Evolutionary conservation across 2,797 vertebrate species (phyloP).

Genomic region (Pygocentrus nattereri): DNA sequence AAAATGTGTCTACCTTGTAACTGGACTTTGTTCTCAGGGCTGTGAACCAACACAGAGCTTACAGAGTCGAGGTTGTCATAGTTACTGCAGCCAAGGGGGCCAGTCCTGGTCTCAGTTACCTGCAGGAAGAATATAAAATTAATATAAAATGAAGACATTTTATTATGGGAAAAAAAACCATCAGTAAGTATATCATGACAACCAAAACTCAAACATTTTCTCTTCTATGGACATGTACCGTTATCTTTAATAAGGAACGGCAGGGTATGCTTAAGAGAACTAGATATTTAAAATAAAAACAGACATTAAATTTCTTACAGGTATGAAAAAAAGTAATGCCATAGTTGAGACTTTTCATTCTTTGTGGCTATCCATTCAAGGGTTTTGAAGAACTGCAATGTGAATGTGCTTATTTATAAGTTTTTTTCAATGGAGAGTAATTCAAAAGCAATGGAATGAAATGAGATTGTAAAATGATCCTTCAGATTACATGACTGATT

Average conservation of each 20-base stretch:
- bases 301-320: background rate
- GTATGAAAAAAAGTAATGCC: background rate
- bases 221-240: background rate
- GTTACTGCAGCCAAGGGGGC: slow-evolving; percentile 98
- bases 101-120: slow-evolving; percentile 97
- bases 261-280: background rate
- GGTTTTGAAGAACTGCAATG: too few relatives aligned
- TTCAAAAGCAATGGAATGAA: background rate
- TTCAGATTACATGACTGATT: background rate
- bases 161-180: background rate
- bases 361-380: background rate
- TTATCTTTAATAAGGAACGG: background rate
- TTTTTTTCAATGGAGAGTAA: background rate
- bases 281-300: background rate
- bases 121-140: slow-evolving; percentile 64
- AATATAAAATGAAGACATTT: background rate
- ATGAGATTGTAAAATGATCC: background rate
- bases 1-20: slow-evolving; percentile 87
- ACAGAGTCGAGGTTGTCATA: slow-evolving; percentile 99
- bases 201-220: background rate
- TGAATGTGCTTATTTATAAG: background rate
- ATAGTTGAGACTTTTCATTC: background rate
- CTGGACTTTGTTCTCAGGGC: slow-evolving; percentile 97
- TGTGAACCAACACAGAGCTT: slow-evolving; percentile 97
- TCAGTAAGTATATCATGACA: background rate